Evolutionary conservation across 2,888 invertebrate species (phyloP), one percentile per base, ranked within the genome.

Genomic region (Pegoplata infirma): DNA sequence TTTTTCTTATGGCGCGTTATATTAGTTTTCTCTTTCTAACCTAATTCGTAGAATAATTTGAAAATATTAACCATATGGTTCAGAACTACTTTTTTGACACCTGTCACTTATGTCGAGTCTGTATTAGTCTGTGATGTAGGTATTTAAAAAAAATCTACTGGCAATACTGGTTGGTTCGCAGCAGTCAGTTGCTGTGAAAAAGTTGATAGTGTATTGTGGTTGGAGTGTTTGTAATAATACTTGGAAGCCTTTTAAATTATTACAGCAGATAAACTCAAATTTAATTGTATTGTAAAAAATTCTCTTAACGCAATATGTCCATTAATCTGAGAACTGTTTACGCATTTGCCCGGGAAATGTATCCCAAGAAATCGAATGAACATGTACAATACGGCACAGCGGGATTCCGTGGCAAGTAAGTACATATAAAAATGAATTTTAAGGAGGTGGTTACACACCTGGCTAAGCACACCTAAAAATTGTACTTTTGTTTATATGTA

Each of bases 301-400:
- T 12, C 16, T 14, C n/a, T 59, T 7, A 17, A 17, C 5, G 12
- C 8, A 73, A 19, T 32, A 82, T 90, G 90, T 86, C 90, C 77
- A 88, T 89, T 53, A 88, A 89, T 78, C 82, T 88, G 64, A 83
- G 88, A 76, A 88, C 88, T 55, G 84, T 94, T 84, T 94, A 94
- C 91, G 94, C 94, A 86, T 94, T 94, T 91, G 94, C 94, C 76
- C 92, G 93, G 90, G 93, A 93, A 91, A 93, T 94, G 93, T 94
- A 94, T 88, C 93, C 93, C 23, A 94, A 94, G 90, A 93, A 85
- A 56, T 90, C 91, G 67, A 92, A 92, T 84, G 91, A 91, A 82
- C 91, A 91, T 86, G 93, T 95, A 84, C 92, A 94, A 89, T 96
- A 96, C 91, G 96, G 96, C 83, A 96, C 96, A 77, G 95, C 96